A percentile compares a stretch with the other conserved stretches of the same genome.
Evolutionary conservation across 2,797 vertebrate species (phyloP).

Genomic region (Thamnophis elegans): DNA sequence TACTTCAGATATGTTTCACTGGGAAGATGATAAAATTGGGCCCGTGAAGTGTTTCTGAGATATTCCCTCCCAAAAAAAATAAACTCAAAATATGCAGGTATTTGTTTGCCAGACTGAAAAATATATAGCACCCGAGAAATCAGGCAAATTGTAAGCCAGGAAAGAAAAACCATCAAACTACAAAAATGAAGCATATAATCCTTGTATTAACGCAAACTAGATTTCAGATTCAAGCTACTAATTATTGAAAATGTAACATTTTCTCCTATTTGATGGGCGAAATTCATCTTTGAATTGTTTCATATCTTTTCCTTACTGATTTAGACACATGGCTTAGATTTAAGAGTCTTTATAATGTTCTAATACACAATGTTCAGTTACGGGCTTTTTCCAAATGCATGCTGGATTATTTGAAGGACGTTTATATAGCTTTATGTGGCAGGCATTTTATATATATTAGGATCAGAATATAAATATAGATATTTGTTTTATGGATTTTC

Average conservation of each 20-base stretch:
- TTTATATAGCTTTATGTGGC: neutral
- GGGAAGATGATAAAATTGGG: conserved; percentile 34
- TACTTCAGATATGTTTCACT: conserved; percentile 24
- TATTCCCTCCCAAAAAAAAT: conserved; percentile 19
- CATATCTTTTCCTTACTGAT: neutral
- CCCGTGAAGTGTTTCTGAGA: conserved; percentile 19
- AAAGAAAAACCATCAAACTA: conserved; percentile 16
- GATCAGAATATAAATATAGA: neutral
- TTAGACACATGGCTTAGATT: neutral
- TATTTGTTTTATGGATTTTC: neutral
- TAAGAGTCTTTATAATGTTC: neutral
- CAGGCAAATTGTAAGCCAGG: conserved; percentile 8
- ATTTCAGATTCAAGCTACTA: neutral
- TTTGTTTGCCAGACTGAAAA: conserved; percentile 26
- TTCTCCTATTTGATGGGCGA: neutral
- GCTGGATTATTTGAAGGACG: neutral
- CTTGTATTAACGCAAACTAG: neutral
- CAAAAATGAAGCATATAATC: neutral
- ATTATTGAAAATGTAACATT: neutral
- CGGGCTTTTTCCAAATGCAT: neutral
- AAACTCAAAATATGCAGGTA: conserved; percentile 21
- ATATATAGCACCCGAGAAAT: conserved; percentile 4
- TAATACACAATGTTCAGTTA: neutral
- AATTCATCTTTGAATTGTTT: neutral
- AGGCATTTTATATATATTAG: neutral